Evolutionary conservation across 2,888 invertebrate species (phyloP).

Genomic region (Drosophila dives): DNA sequence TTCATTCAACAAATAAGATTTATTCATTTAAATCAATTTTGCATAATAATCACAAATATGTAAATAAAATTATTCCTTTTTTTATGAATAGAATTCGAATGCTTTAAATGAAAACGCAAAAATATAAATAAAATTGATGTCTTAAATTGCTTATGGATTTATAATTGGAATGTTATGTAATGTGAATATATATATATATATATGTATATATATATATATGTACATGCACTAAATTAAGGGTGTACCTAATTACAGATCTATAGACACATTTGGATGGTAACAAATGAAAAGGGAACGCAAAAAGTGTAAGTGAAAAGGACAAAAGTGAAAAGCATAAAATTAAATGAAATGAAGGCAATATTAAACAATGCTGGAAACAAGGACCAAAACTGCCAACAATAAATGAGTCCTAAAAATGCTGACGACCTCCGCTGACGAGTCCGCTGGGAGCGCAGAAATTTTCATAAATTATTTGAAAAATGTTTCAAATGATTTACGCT

Average conservation of each 20-base stretch:
- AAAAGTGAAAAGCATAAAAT: constrained; percentile 11
- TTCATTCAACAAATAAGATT: not conserved
- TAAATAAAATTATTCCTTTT: not conserved
- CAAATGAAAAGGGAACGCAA: constrained; percentile 3
- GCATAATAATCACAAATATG: too few species aligned
- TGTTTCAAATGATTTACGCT: constrained; percentile 64
- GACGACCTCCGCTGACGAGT: constrained; percentile 46
- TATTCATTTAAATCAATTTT: not conserved
- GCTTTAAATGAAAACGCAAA: not conserved
- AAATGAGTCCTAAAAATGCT: constrained; percentile 58
- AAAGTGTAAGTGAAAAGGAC: constrained; percentile 18
- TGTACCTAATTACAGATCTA: not conserved
- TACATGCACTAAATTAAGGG: not conserved
- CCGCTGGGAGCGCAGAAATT: constrained; percentile 50
- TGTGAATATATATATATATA: too few species aligned
- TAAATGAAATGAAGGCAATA: constrained; percentile 32
- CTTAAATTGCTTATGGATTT: not conserved
- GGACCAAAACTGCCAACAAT: constrained; percentile 35
- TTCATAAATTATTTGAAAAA: constrained; percentile 68
- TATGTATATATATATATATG: too few species aligned
- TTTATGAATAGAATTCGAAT: not conserved
- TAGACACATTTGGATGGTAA: not conserved
- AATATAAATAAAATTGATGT: not conserved
- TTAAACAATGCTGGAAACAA: constrained; percentile 43
- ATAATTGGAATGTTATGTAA: not conserved